Evolutionary conservation across 2,888 invertebrate species (phyloP).

Genomic region (Conistra vaccinii): DNA sequence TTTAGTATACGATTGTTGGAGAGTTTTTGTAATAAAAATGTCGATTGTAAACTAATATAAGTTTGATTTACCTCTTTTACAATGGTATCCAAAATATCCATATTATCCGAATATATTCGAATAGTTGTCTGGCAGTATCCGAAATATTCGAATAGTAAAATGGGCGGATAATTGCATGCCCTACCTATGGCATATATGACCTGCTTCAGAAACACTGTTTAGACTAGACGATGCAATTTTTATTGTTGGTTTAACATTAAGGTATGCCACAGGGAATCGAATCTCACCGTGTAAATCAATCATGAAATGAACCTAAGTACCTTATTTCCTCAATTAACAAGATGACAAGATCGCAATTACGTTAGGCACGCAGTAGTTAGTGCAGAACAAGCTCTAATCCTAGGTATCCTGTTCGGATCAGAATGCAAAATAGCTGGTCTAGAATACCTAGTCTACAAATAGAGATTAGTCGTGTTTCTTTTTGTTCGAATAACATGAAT

Average conservation of each 20-base stretch:
- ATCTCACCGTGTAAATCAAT: not conserved
- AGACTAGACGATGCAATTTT: too few species aligned
- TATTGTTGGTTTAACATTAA: not conserved
- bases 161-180: too few species aligned
- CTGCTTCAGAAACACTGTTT: too few species aligned
- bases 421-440: slow-evolving; percentile 58
- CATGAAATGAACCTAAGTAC: not conserved
- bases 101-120: too few species aligned
- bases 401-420: slow-evolving; percentile 42
- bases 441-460: slow-evolving; percentile 59
- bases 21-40: too few species aligned
- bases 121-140: too few species aligned
- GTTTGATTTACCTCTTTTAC: too few species aligned
- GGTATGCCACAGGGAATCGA: not conserved
- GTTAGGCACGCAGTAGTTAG: not conserved
- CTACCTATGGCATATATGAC: too few species aligned
- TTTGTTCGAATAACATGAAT: slow-evolving; percentile 51
- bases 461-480: slow-evolving; percentile 47
- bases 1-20: too few species aligned
- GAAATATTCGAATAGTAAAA: too few species aligned
- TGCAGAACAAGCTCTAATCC: slow-evolving; percentile 26
- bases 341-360: slow-evolving; percentile 14
- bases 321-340: not conserved
- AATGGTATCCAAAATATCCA: too few species aligned
- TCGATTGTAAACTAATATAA: too few species aligned